Conservation (phyloP, 37 sponge, comb jelly and placozoan species). For the Diacarnus erythraeanus region DNA sequence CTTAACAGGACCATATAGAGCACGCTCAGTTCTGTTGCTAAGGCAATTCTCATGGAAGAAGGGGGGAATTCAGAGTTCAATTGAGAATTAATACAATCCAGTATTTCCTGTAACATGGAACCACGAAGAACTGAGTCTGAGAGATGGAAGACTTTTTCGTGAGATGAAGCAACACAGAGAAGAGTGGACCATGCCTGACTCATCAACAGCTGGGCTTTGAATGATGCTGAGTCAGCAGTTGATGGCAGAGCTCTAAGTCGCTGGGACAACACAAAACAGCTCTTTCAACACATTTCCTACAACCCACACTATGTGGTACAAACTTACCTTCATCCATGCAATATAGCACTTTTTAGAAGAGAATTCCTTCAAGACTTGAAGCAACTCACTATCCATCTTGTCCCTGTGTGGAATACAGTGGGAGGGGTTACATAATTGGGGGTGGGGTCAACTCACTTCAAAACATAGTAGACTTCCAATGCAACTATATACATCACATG, state of each 20-base stretch:
- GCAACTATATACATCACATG: conserved; percentile 62
- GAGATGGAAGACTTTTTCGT: conserved; percentile 12
- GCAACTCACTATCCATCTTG: conserved; percentile 41
- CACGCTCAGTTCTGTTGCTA: conserved; percentile 49
- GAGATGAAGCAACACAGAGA: conserved; percentile 21
- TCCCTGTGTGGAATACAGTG: neutral
- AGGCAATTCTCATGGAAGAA: neutral
- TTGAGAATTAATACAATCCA: conserved; percentile 27
- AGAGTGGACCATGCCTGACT: conserved; percentile 32
- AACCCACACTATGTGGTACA: neutral
- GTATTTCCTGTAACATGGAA: conserved; percentile 14
- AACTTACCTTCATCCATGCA: conserved; percentile 37
- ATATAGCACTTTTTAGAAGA: conserved; percentile 19
- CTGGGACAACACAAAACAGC: too few species aligned
- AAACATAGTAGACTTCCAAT: conserved; percentile 53
- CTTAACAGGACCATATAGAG: conserved; percentile 45
- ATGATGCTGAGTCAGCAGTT: neutral
- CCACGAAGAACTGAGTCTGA: neutral
- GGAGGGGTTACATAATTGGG: neutral
- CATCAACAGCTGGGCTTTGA: conserved; percentile 44
- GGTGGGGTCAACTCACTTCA: conserved; percentile 8
- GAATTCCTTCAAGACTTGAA: conserved; percentile 27
- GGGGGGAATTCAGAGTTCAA: neutral
- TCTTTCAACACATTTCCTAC: neutral
- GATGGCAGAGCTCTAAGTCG: conserved; percentile 3